Percentiles rank a stretch among this genome's conserved stretches.
phyloP scores from a whole-genome alignment of 2,113 vertebrate species.

The Fulmarus glacialis region DNA sequence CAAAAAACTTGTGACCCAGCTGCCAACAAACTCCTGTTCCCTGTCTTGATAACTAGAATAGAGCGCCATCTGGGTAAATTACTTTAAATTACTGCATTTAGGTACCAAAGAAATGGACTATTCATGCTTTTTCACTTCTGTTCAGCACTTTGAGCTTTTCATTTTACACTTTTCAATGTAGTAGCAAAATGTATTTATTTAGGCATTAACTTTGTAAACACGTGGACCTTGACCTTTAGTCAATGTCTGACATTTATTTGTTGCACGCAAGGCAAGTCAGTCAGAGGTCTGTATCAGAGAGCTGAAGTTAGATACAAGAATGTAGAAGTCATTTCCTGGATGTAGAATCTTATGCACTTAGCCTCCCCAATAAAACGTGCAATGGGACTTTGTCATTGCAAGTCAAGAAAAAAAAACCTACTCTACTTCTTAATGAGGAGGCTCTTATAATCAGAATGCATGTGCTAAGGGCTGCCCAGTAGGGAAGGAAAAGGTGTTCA shows the following conservation, averaged over 20 bases:
- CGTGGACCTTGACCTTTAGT: background rate
- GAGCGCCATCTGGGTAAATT: background rate
- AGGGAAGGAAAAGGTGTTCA: background rate
- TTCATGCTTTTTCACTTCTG: background rate
- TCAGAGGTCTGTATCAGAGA: background rate
- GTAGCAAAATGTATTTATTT: background rate
- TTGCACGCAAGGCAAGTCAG: background rate
- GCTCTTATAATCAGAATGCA: background rate
- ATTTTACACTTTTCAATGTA: background rate
- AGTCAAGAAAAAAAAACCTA: background rate
- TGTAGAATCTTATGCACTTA: background rate
- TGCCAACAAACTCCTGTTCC: background rate
- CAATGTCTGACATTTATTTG: background rate
- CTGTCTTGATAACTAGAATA: background rate
- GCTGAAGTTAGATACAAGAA: background rate
- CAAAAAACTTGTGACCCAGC: background rate
- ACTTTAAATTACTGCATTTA: background rate
- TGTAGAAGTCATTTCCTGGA: background rate
- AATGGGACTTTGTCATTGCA: background rate
- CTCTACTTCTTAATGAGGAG: background rate
- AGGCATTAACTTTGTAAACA: background rate
- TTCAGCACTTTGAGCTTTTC: background rate
- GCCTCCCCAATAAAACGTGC: background rate
- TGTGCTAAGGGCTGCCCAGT: background rate
- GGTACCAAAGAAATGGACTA: background rate